Base-by-base conservation (phyloP, 1,140 invertebrate species). In the Zaprionus nigranus region DNA sequence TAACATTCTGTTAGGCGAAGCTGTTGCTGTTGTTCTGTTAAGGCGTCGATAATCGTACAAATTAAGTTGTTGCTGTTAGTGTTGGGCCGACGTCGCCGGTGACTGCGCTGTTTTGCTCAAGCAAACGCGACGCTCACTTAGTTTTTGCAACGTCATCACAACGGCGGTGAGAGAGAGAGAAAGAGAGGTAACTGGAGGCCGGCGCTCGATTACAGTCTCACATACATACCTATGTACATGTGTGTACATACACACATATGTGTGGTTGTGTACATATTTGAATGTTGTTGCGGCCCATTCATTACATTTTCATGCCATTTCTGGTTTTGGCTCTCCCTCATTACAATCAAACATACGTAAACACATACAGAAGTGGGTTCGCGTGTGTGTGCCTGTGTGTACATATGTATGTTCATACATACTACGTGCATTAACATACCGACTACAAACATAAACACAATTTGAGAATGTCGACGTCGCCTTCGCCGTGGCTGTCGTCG, bases 271-370 rank as follows among this genome's bases (percentile, higher is more conserved):
- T 63, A 61, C 68, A 70, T 73, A 84, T 85, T 75, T 72, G 58
- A 65, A 81, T 78, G 49, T 46, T 74, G 40, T 78, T 51, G 20
- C 22, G 46, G 46, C 46, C n/a, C 46, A 51, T 51, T 75, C 71
- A 90, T 90, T 81, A 84, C 81, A 81, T 84, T 88, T 87, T 83
- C 75, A 81, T 88, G 58, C 71, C 81, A 63, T 84, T 88, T 88
- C 85, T 88, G 84, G 84, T 88, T 88, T 90, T 81, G 66, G 81
- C 70, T 57, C 67, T 67, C 66, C 38, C 81, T 84, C 85, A 87
- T 90, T 87, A 88, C 85, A 86, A 57, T 53, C 74, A 58, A 60
- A 40, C 49, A 24, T 46, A 54, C n/a, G 38, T 59, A 49, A 28
- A 57, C 64, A 69, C 53, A 36, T 6, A 15, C n/a, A 7, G 40